Conservation (phyloP, 2,797 vertebrate species). For the Mus minutoides region DNA sequence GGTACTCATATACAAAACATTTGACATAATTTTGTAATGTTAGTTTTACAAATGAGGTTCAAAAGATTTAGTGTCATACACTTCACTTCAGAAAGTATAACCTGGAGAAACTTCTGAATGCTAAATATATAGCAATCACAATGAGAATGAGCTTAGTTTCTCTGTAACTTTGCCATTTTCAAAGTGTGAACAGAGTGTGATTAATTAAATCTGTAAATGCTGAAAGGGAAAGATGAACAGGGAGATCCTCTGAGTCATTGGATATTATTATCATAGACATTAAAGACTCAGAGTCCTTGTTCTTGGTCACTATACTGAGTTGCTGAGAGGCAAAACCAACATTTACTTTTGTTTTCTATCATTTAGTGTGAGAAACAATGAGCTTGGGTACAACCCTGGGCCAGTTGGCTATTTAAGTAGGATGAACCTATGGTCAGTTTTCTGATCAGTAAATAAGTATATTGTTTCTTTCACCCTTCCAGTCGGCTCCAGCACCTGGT, state of each 20-base stretch:
- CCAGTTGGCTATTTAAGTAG: not conserved
- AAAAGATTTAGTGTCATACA: not conserved
- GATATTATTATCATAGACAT: not conserved
- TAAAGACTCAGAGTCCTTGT: not conserved
- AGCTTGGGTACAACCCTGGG: not conserved
- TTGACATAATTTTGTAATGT: not conserved
- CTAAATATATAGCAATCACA: not conserved
- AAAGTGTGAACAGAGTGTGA: not conserved
- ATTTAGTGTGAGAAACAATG: not conserved
- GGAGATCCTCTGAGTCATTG: rapidly evolving
- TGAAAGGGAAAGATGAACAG: not conserved
- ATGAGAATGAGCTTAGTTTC: not conserved
- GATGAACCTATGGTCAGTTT: not conserved
- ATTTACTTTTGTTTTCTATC: not conserved
- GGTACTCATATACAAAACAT: not conserved
- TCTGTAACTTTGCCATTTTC: not conserved
- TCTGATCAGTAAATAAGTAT: not conserved
- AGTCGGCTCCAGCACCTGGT: too few relatives aligned
- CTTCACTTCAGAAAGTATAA: not conserved
- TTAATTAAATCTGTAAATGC: not conserved
- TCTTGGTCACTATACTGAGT: not conserved
- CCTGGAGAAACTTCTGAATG: not conserved
- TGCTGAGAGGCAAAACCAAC: not conserved
- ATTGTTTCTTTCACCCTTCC: too few relatives aligned
- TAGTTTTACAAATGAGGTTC: not conserved